Evolutionary conservation across 2,797 vertebrate species (phyloP), one percentile per base, ranked within the genome.

Genomic region (Melanotaenia parkinsoni): DNA sequence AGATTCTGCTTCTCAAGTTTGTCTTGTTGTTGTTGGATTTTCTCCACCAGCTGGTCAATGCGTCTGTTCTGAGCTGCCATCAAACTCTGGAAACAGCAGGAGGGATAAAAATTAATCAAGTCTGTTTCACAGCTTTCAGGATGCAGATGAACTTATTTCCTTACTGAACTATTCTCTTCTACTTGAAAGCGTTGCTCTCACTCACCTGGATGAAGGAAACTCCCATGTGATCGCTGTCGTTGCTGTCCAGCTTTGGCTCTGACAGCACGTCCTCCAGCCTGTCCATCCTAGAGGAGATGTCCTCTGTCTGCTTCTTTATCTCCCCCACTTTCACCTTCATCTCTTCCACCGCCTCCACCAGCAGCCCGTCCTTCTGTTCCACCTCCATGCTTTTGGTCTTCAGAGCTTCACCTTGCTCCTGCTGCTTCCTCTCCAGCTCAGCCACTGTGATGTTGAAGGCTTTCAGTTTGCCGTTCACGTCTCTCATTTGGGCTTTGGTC

Each of bases 1-100:
- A 96, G 62, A 33, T 94, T 97, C 87, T 99, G 97, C 74, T 98
- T 99, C 80, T 98, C 96, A 91, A 98, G 92, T 81, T 96, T 96
- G 70, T 95, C 96, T 70, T 99, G 97, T 67, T 99, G 98, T 86
- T 96, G 95, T 73, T 94, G 93, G 73, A 98, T 95, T 81, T 96
- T 97, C 79, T 96, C 96, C 81, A 96, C 85, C 54, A 99, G 93
- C 24, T 96, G 96, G 60, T 97, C 95, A 0, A 99, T 96, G 20
- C 93, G 92, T 81, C 82, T 76, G 86, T 95, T 96, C 92, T 99
- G 97, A 0, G 92, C 92, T 1, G 92, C 94, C 91, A 99, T 77
- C 79, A 97, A 78, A 61, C 85, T 91, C 97, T 99, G 88, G 0
- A 72, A 79, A 37, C 1, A 30, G 7, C 18, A 43, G 5, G 13